phyloP scores from a whole-genome alignment of 2,888 invertebrate species.

The Halocaridina rubra region DNA sequence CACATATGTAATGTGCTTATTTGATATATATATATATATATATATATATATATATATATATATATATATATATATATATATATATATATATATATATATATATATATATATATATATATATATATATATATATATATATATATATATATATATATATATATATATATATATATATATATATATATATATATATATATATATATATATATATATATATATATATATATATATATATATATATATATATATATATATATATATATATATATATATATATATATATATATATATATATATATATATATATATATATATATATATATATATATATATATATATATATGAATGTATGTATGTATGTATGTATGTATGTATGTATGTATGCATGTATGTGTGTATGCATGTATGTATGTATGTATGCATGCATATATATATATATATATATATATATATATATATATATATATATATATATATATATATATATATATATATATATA shows the following conservation, averaged over 20 bases:
- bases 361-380: neutral
- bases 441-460: neutral
- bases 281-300: neutral
- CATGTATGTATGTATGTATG: neutral
- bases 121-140: neutral
- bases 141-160: neutral
- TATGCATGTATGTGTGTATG: neutral
- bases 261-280: neutral
- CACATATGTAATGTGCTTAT: too few relatives aligned
- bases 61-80: neutral
- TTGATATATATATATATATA: neutral
- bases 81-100: neutral
- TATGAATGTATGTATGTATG: neutral
- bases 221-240: neutral
- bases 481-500: neutral
- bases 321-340: neutral
- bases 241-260: neutral
- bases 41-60: neutral
- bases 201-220: neutral
- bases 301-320: neutral
- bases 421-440: neutral
- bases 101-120: neutral
- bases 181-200: neutral
- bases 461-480: neutral
- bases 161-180: neutral